A percentile compares a stretch with the other conserved stretches of the same genome.
These are phyloP conservation scores for Ditylenchus weischeri DNA, from an alignment of 2,888 invertebrate species.

Conservation along the genomic window DNA sequence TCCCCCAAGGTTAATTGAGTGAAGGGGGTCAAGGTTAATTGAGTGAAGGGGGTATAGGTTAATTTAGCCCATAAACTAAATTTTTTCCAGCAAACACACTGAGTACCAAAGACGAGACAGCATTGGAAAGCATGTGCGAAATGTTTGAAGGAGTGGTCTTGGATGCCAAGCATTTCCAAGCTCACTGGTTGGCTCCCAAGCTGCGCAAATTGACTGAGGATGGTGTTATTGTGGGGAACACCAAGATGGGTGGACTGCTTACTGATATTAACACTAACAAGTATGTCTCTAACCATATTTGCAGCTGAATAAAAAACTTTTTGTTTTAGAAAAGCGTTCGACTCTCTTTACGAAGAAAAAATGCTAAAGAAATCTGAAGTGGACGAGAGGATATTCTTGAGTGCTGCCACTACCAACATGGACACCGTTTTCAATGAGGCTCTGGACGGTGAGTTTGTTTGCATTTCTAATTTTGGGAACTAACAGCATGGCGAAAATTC, in stretches of 20 bases:
- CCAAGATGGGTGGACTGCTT: slow-evolving; percentile 16
- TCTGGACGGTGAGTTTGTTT: slow-evolving; percentile 45
- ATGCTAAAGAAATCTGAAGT: slow-evolving; percentile 87
- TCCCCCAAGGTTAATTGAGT: too few species aligned
- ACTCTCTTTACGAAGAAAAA: slow-evolving; percentile 76
- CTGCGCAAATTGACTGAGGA: slow-evolving; percentile 23
- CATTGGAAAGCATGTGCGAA: slow-evolving; percentile 71
- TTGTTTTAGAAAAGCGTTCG: slow-evolving; percentile 30
- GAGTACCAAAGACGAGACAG: slow-evolving; percentile 3
- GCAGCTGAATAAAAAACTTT: neutral
- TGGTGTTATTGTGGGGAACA: slow-evolving; percentile 11
- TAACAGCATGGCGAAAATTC: too few species aligned
- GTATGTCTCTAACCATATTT: slow-evolving; percentile 7
- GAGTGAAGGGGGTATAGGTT: too few species aligned
- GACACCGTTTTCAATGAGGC: slow-evolving; percentile 35
- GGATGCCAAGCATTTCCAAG: slow-evolving; percentile 85
- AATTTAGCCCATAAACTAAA: too few species aligned
- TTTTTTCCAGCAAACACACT: slow-evolving; percentile 6
- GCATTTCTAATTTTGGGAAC: neutral
- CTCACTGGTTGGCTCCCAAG: slow-evolving; percentile 70
- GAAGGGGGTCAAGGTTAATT: too few species aligned
- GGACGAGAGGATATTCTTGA: slow-evolving; percentile 84
- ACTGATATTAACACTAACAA: slow-evolving; percentile 21
- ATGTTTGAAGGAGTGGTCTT: slow-evolving; percentile 77
- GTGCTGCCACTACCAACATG: slow-evolving; percentile 17